phyloP scores from a whole-genome alignment of 1,140 invertebrate species.

The Campoletis sonorensis region DNA sequence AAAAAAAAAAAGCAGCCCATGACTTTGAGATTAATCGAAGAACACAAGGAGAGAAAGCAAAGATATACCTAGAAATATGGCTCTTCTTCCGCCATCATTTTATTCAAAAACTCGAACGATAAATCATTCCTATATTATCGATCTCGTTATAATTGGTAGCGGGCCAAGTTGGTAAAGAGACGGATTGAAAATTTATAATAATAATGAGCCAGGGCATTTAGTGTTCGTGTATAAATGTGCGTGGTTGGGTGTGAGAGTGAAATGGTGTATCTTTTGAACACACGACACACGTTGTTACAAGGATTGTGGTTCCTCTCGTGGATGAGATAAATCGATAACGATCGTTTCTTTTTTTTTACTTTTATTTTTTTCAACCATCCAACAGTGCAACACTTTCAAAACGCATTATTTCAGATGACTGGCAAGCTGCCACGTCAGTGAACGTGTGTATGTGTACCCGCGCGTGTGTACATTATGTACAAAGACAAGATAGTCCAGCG shows the following conservation, averaged over 20 bases:
- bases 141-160: conserved; percentile 41
- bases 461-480: conserved; percentile 5
- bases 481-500: background rate
- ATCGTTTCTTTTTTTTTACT: conserved; percentile 38
- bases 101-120: conserved; percentile 5
- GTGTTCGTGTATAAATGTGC: background rate
- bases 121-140: conserved; percentile 34
- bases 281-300: background rate
- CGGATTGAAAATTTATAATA: conserved; percentile 19
- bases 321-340: conserved; percentile 33
- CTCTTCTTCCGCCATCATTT: conserved; percentile 4
- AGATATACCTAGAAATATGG: background rate
- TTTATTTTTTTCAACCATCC: no score
- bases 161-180: background rate
- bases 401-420: conserved; percentile 60
- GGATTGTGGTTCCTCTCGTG: background rate
- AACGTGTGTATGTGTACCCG: background rate
- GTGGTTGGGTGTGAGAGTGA: background rate
- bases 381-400: conserved; percentile 42
- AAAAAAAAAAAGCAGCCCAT: background rate
- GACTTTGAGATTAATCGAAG: conserved; percentile 39
- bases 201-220: background rate
- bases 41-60: conserved; percentile 19
- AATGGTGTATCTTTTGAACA: background rate
- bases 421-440: conserved; percentile 56